Evolutionary conservation across 2,113 vertebrate species (phyloP), one percentile per base, ranked within the genome.

Genomic region (Chaenocephalus aceratus): DNA sequence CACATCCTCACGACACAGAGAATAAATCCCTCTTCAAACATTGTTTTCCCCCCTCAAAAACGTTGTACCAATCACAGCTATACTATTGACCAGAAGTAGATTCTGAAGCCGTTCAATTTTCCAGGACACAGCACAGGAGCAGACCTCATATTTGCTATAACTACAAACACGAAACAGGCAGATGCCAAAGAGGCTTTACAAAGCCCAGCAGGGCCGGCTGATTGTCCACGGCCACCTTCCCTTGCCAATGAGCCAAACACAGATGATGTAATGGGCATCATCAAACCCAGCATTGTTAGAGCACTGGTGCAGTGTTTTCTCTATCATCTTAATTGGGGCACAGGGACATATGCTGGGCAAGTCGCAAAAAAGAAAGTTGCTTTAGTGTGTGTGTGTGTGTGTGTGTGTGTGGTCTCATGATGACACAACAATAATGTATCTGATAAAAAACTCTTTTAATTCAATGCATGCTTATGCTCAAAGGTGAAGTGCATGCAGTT

Each of bases 71-170:
- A 56, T 46, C 59, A 36, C 21, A 72, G 57, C 11, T 16, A 18
- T 53, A 5, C 63, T 51, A 58, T n/a, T 79, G 69, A 60, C 56
- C 69, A 77, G 46, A 68, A 75, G 49, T 51, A 62, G 79, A 83
- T 80, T 45, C 30, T 68, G 23, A 74, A 62, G 44, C 51, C 14
- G 51, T 87, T 87, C 36, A 52, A 77, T 90, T 88, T 85, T 88
- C 80, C 77, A 75, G 74, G 41, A 71, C 82, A 83, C 63, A 57
- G 79, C 79, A 79, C 82, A 80, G 74, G 51, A 69, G 49, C 59
- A 82, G 30, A 75, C 45, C 41, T 81, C 72, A 56, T 23, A 41
- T 56, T 68, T 18, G 26, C 75, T 51, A 14, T 65, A 41, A 63
- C 30, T 41, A 66, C 72, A 78, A 82, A 77, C 14, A 46, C 54